Percentiles rank a stretch among this genome's conserved stretches.
Conservation (phyloP, 2,888 invertebrate species). For the Bombylius major region DNA sequence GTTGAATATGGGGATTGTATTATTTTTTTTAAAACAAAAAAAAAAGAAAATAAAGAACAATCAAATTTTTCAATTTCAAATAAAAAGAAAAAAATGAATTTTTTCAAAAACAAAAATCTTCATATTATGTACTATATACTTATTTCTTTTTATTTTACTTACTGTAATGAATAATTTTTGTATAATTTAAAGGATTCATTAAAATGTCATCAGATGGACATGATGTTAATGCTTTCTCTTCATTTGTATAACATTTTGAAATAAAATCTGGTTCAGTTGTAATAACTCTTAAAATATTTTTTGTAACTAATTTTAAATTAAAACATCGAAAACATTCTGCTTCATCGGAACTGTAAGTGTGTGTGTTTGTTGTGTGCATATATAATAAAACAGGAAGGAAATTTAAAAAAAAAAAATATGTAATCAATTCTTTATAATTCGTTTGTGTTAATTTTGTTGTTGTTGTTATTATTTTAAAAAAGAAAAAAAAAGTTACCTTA, state of each 20-base stretch:
- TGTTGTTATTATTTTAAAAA: background rate
- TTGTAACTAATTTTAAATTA: conserved; percentile 43
- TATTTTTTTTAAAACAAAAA: no score
- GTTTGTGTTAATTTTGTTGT: background rate
- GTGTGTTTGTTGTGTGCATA: no score
- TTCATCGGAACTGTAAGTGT: conserved; percentile 37
- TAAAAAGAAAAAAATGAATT: conserved; percentile 1
- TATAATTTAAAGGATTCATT: conserved; percentile 16
- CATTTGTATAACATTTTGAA: conserved; percentile 46
- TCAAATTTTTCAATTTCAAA: background rate
- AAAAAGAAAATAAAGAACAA: background rate
- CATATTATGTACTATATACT: background rate
- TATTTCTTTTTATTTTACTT: conserved; percentile 26
- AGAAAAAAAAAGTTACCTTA: conserved; percentile 17
- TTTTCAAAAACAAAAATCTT: conserved; percentile 1
- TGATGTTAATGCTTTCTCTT: conserved; percentile 44
- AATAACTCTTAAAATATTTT: conserved; percentile 48
- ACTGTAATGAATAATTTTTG: conserved; percentile 48
- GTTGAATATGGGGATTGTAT: no score
- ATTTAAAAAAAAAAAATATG: no score
- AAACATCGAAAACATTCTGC: conserved; percentile 49
- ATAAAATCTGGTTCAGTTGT: conserved; percentile 42
- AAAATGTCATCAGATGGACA: conserved; percentile 41
- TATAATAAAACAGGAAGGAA: background rate
- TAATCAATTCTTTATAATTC: background rate